Evolutionary conservation across 2,888 invertebrate genomes (phyloP).

Genomic region (Caenorhabditis sp.): DNA sequence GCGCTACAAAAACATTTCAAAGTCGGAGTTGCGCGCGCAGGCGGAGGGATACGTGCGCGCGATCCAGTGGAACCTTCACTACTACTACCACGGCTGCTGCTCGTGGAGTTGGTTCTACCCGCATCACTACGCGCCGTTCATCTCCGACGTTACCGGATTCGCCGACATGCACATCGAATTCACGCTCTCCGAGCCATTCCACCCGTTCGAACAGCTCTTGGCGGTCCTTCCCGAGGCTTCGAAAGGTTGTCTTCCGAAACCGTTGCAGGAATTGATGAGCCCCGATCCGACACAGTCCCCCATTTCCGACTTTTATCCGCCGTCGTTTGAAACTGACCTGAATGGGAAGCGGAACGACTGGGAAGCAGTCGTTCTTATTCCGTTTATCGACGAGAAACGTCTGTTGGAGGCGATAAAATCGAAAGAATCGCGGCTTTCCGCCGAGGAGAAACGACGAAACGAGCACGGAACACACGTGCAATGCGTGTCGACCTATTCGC

Average conservation of each 20-base stretch:
- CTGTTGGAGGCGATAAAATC: slow-evolving; percentile 83
- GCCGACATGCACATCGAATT: slow-evolving; percentile 86
- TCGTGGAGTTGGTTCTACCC: slow-evolving; percentile 99
- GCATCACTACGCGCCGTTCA: slow-evolving; percentile 95
- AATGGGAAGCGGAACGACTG: slow-evolving; percentile 96
- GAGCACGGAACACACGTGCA: slow-evolving; percentile 88
- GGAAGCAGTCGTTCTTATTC: slow-evolving; percentile 94
- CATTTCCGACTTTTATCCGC: slow-evolving; percentile 92
- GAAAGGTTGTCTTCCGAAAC: slow-evolving; percentile 85
- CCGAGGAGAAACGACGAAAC: slow-evolving; percentile 87
- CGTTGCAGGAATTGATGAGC: slow-evolving; percentile 84
- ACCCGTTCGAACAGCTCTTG: slow-evolving; percentile 92
- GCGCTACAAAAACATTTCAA: slow-evolving; percentile 86
- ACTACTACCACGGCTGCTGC: slow-evolving; percentile 95
- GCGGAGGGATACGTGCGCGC: slow-evolving; percentile 92
- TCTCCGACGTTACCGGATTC: slow-evolving; percentile 92
- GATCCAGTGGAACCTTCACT: slow-evolving; percentile 95
- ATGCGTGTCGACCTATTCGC: not conserved
- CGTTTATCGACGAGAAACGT: slow-evolving; percentile 89
- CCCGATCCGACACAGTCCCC: slow-evolving; percentile 84
- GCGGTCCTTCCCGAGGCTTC: slow-evolving; percentile 92
- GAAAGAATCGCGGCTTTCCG: slow-evolving; percentile 82
- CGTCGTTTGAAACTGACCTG: slow-evolving; percentile 91
- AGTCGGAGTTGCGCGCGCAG: slow-evolving; percentile 87
- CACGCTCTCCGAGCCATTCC: slow-evolving; percentile 89